phyloP scores from a whole-genome alignment of 2,113 vertebrate species.

The Tonatia bakeri region DNA sequence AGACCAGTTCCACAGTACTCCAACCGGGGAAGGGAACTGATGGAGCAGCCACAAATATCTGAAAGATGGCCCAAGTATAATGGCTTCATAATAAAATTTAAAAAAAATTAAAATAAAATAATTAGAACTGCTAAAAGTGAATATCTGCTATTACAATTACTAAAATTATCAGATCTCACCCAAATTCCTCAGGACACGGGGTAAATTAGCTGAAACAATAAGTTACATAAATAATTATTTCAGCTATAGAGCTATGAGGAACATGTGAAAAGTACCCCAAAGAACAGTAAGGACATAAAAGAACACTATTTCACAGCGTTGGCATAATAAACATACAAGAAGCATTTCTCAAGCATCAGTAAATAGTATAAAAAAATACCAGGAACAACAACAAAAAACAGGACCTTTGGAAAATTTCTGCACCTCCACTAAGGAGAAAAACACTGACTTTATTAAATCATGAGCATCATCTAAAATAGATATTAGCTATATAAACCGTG shows the following conservation, averaged over 20 bases:
- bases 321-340: not conserved
- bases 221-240: not conserved
- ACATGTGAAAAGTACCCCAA: not conserved
- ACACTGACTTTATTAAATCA: not conserved
- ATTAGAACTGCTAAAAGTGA: not conserved
- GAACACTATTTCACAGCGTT: not conserved
- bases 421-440: not conserved
- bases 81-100: not conserved
- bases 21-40: not conserved
- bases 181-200: not conserved
- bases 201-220: not conserved
- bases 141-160: not conserved
- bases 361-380: not conserved
- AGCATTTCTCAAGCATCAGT: not conserved
- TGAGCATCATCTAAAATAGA: not conserved
- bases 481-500: not conserved
- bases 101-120: not conserved
- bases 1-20: rapidly evolving
- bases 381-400: not conserved
- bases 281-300: not conserved
- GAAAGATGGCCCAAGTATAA: not conserved
- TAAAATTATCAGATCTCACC: not conserved
- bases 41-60: not conserved
- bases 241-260: not conserved
- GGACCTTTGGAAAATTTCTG: not conserved